Evolutionary conservation across 2,113 vertebrate genomes (phyloP), one percentile per base, ranked within the genome.

Genomic region (Echinops telfairi): DNA sequence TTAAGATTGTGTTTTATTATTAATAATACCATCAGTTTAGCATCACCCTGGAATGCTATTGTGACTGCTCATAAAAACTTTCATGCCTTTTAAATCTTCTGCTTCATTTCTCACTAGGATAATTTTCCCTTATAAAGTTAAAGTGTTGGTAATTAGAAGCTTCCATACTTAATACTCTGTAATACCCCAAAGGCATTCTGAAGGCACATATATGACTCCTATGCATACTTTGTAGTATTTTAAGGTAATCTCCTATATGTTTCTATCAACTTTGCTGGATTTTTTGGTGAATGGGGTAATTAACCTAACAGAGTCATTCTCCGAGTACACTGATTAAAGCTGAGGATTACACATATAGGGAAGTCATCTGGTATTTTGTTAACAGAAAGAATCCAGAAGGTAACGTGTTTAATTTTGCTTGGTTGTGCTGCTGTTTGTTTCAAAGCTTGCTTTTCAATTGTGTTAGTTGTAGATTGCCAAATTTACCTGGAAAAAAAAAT

Each of bases 341-440:
- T 43, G 47, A 73, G 6, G 16, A n/a, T 84, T 73, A 62, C 75
- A 38, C 15, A 43, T 22, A 83, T 29, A 79, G 27, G 66, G 27
- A 94, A 94, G 83, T 75, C 40, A 88, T 9, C 33, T 64, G 27
- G 3, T 25, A 82, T 40, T 86, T 95, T 78, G 17, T 89, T 89
- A 86, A 84, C 23, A 64, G 36, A 83, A 8, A 85, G 31, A 94
- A 62, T 27, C 2, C 16, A 23, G 89, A 81, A 43, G 3, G 62
- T n/a, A 20, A 7, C 76, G 7, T 31, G 27, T 29, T 0, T 40
- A 3, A 38, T 86, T 95, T 68, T 6, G 36, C 43, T 77, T 62
- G 22, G 14, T 77, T 43, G 43, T 27, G 14, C 15, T 77, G 38
- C n/a, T 40, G 23, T 43, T 19, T 47, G 40, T 7, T 31, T 7